These are phyloP conservation scores for Myotis findleyi DNA, from an alignment of 2,797 vertebrate genomes.

Conservation along the genomic window DNA sequence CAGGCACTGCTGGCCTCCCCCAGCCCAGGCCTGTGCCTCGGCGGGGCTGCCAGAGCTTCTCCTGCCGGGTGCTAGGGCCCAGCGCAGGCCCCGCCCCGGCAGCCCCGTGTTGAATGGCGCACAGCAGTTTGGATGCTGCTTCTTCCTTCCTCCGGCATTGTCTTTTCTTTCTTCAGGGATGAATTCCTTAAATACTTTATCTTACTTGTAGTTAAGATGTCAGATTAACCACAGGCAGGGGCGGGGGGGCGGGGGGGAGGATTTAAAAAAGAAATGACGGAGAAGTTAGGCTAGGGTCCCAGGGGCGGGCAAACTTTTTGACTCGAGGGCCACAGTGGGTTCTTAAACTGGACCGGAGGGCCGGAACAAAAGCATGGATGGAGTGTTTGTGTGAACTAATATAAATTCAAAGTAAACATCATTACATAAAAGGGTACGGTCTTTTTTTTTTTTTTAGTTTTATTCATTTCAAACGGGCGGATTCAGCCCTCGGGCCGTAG, in stretches of 20 bases:
- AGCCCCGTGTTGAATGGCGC: no score
- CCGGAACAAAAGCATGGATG: no score
- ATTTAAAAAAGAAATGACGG: not conserved
- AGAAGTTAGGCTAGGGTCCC: not conserved
- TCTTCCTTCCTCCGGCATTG: not conserved
- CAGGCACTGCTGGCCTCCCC: not conserved
- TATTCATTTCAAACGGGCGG: no score
- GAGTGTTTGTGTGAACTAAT: no score
- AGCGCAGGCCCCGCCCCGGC: not conserved
- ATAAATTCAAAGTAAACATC: no score
- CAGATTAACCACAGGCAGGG: not conserved
- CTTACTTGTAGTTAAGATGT: not conserved
- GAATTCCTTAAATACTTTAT: not conserved
- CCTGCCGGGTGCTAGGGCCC: not conserved
- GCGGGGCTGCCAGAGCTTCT: not conserved
- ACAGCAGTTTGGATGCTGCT: not conserved
- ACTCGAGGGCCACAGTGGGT: no score
- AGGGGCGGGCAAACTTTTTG: no score
- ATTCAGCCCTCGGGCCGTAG: no score
- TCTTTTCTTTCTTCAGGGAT: not conserved
- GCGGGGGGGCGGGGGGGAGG: not conserved
- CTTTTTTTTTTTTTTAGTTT: no score
- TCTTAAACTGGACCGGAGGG: no score
- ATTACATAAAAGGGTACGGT: no score
- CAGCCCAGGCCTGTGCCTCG: fast-evolving